A percentile compares a stretch with the other conserved stretches of the same genome.
phyloP scores from a whole-genome alignment of 1,140 invertebrate genomes.

The Apis dorsata region DNA sequence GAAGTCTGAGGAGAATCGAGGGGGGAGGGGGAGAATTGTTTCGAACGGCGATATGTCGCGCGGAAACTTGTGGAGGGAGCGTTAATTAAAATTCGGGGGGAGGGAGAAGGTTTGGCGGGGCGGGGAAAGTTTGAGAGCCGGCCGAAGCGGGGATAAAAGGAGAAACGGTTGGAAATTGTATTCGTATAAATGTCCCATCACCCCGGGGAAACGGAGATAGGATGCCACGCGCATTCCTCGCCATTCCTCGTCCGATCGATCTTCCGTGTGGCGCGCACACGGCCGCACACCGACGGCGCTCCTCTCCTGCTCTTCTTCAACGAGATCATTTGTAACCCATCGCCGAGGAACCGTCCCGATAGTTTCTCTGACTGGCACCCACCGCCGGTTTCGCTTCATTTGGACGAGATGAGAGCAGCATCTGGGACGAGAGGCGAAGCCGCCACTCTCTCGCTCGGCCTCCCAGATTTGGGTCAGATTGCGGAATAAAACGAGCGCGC shows the following conservation, averaged over 20 bases:
- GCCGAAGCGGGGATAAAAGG: conserved; percentile 22
- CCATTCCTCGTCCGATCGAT: conserved; percentile 38
- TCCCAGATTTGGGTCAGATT: conserved; percentile 76
- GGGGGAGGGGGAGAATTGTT: too few relatives aligned
- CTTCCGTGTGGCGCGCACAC: not conserved
- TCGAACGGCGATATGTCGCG: conserved; percentile 20
- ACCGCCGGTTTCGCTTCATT: conserved; percentile 68
- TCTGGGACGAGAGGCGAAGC: conserved; percentile 61
- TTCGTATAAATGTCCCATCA: conserved; percentile 44
- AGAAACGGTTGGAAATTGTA: conserved; percentile 28
- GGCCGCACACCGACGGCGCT: too few relatives aligned
- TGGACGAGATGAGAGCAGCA: conserved; percentile 71
- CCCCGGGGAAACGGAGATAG: not conserved
- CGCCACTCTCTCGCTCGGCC: conserved; percentile 39
- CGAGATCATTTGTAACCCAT: conserved; percentile 35
- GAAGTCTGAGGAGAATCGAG: too few relatives aligned
- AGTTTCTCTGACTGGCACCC: conserved; percentile 42
- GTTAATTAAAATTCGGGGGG: conserved; percentile 46
- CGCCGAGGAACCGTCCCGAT: conserved; percentile 39
- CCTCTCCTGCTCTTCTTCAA: too few relatives aligned
- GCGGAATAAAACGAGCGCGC: conserved; percentile 50
- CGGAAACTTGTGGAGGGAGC: conserved; percentile 12
- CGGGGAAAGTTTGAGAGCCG: conserved; percentile 32
- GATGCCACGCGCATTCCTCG: conserved; percentile 20
- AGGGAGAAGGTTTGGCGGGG: conserved; percentile 18